Conservation (phyloP, 1,140 invertebrate genomes). For the Trissolcus basalis region DNA sequence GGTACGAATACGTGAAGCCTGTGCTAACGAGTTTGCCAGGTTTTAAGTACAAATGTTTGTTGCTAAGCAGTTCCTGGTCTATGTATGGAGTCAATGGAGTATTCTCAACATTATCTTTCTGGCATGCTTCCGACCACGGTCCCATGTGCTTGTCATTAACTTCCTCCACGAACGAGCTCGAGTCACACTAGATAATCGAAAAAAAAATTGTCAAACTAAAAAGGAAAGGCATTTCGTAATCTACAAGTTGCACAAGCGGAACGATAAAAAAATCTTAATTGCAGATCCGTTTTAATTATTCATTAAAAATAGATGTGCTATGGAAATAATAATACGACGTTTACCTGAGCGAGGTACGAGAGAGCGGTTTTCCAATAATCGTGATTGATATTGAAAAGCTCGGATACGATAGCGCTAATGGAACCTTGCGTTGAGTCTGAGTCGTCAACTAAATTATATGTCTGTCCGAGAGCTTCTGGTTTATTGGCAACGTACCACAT, state of each 20-base stretch:
- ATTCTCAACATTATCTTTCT: slow-evolving; percentile 84
- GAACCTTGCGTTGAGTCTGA: slow-evolving; percentile 88
- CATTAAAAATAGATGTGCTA: slow-evolving; percentile 2
- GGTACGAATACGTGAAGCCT: slow-evolving; percentile 78
- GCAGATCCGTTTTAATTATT: slow-evolving; percentile 3
- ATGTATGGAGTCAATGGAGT: slow-evolving; percentile 92
- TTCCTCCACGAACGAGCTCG: slow-evolving; percentile 88
- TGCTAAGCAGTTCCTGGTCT: slow-evolving; percentile 86
- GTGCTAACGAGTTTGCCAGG: slow-evolving; percentile 80
- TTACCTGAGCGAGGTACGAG: slow-evolving; percentile 86
- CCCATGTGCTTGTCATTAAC: slow-evolving; percentile 94
- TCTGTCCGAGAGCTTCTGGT: slow-evolving; percentile 77
- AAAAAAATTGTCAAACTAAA: slow-evolving; percentile 8
- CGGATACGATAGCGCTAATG: slow-evolving; percentile 85
- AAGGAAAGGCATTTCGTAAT: background rate
- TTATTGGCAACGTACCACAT: slow-evolving; percentile 82
- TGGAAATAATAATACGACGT: slow-evolving; percentile 17
- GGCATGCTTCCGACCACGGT: slow-evolving; percentile 91
- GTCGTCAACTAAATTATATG: slow-evolving; percentile 90
- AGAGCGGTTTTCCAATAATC: slow-evolving; percentile 89
- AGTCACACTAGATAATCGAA: slow-evolving; percentile 78
- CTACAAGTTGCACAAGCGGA: too few relatives aligned
- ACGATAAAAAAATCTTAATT: too few relatives aligned
- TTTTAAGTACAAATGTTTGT: slow-evolving; percentile 87
- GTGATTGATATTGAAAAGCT: slow-evolving; percentile 90